Percentiles rank a stretch among this genome's conserved stretches.
Evolutionary conservation across 2,113 vertebrate species (phyloP).

Genomic region (Abramis brama): DNA sequence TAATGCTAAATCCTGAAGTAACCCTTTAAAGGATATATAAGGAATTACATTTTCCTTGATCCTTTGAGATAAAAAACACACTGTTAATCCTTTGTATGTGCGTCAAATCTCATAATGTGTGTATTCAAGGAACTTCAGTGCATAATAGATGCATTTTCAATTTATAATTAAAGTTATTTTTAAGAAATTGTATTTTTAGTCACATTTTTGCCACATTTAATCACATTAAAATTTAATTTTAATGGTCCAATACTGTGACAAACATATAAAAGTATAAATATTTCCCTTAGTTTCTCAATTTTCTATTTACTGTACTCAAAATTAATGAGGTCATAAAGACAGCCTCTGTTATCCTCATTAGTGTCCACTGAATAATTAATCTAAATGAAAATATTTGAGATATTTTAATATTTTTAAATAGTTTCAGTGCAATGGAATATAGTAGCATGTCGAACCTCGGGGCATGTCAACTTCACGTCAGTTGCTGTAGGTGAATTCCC

Average conservation of each 20-base stretch:
- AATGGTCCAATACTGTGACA: too few relatives aligned
- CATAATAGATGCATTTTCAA: too few relatives aligned
- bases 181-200: too few relatives aligned
- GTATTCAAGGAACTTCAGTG: not conserved
- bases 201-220: too few relatives aligned
- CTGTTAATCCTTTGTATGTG: not conserved
- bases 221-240: too few relatives aligned
- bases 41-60: too few relatives aligned
- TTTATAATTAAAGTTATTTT: too few relatives aligned
- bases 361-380: not conserved
- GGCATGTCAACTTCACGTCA: not conserved
- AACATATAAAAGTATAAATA: not conserved
- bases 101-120: not conserved
- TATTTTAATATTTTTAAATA: not conserved
- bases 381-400: not conserved
- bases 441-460: not conserved
- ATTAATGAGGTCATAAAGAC: not conserved
- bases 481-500: not conserved
- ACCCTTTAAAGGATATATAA: too few relatives aligned
- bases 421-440: not conserved
- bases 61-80: too few relatives aligned
- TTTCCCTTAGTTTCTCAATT: not conserved
- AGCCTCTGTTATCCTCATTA: too few relatives aligned
- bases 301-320: not conserved
- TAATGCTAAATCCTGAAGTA: too few relatives aligned